Conservation (phyloP, 2,113 vertebrate species). For the Cyprinodon tularosa region DNA sequence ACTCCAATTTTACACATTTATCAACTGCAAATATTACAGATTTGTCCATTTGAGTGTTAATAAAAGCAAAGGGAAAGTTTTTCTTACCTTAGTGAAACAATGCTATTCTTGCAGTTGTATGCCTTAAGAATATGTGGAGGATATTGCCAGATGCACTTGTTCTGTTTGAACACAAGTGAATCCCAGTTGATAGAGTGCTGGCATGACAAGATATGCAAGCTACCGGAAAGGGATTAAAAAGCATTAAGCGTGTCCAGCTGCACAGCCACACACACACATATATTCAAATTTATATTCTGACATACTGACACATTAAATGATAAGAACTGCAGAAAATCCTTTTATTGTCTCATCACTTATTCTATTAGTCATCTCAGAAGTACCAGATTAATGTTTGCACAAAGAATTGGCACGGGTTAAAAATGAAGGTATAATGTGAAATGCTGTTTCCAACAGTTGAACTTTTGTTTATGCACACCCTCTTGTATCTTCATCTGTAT, state of each 20-base stretch:
- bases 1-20: background rate
- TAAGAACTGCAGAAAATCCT: slow-evolving; percentile 17
- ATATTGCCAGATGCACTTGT: slow-evolving; percentile 32
- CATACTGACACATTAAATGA: slow-evolving; percentile 52
- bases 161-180: slow-evolving; percentile 50
- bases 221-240: slow-evolving; percentile 73
- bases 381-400: slow-evolving; percentile 5
- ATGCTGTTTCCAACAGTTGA: slow-evolving; percentile 9
- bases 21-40: background rate
- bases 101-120: slow-evolving; percentile 26
- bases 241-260: slow-evolving; percentile 79
- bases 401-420: background rate
- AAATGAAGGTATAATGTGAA: background rate
- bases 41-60: background rate
- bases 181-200: slow-evolving; percentile 37
- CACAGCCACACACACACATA: slow-evolving; percentile 58
- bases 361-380: background rate
- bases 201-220: slow-evolving; percentile 39
- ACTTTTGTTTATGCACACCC: slow-evolving; percentile 36
- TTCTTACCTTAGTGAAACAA: slow-evolving; percentile 54
- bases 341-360: slow-evolving; percentile 17
- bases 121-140: slow-evolving; percentile 1
- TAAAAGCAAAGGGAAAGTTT: slow-evolving; percentile 6
- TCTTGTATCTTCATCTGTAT: slow-evolving; percentile 40
- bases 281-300: slow-evolving; percentile 43